Conservation (phyloP, 2,888 invertebrate species). For the Gonocerus acuteangulatus region DNA sequence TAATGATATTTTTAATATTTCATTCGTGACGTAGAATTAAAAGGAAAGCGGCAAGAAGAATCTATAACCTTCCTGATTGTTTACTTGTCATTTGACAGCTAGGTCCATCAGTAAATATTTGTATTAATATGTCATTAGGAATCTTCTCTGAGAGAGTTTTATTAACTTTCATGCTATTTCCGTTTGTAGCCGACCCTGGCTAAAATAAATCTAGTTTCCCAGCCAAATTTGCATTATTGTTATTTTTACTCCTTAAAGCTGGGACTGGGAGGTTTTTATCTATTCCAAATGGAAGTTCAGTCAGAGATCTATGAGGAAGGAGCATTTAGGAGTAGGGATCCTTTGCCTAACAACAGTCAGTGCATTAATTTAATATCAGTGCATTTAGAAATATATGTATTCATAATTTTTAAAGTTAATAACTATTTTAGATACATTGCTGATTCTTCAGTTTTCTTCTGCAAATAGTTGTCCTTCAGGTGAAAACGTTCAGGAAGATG, state of each 20-base stretch:
- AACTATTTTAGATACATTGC: constrained; percentile 27
- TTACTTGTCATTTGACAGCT: neutral
- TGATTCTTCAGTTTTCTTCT: constrained; percentile 14
- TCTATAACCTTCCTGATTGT: neutral
- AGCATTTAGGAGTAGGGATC: constrained; percentile 10
- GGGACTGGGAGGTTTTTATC: neutral
- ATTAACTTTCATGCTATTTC: constrained; percentile 7
- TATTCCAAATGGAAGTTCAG: constrained; percentile 32
- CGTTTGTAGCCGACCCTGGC: constrained; percentile 13
- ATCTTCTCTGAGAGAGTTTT: neutral
- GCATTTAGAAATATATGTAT: too few species aligned
- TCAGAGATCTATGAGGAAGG: constrained; percentile 32
- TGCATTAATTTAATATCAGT: too few species aligned
- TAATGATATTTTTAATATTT: too few species aligned
- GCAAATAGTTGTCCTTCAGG: constrained; percentile 22
- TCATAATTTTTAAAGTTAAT: too few species aligned
- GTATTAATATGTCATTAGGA: too few species aligned
- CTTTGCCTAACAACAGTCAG: neutral
- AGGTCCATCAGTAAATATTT: neutral
- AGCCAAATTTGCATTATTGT: neutral
- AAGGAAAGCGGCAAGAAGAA: too few species aligned
- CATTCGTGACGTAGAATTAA: too few species aligned
- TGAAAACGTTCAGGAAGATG: constrained; percentile 28
- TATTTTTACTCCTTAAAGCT: neutral
- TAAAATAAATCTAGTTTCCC: constrained; percentile 5